A percentile compares a stretch with the other conserved stretches of the same genome.
These are phyloP conservation scores for Germaria angustata DNA, from an alignment of 2,888 invertebrate species.

Conservation along the genomic window DNA sequence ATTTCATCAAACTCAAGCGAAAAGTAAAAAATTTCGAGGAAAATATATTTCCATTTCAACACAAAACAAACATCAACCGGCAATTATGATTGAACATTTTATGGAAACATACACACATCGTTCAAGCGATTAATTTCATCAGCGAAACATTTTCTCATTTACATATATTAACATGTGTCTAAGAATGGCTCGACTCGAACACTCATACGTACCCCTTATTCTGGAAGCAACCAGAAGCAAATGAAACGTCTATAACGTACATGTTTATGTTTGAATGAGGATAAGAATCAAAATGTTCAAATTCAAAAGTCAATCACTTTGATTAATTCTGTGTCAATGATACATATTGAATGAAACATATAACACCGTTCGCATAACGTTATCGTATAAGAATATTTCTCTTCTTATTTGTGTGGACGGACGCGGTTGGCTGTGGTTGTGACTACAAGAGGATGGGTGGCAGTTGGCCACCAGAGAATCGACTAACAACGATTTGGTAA, in stretches of 20 bases:
- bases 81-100: conserved; percentile 55
- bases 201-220: neutral
- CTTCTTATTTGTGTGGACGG: neutral
- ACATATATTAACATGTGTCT: conserved; percentile 34
- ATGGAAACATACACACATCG: conserved; percentile 16
- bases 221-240: conserved; percentile 11
- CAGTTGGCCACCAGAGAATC: neutral
- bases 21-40: neutral
- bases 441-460: neutral
- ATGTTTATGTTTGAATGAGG: neutral
- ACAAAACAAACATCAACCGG: neutral
- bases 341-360: conserved; percentile 18
- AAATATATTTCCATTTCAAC: neutral
- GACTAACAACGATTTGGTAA: neutral
- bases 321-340: conserved; percentile 61
- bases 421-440: neutral
- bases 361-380: conserved; percentile 29
- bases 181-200: neutral
- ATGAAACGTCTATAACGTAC: conserved; percentile 6
- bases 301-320: conserved; percentile 62
- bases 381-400: neutral
- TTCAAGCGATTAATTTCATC: conserved; percentile 34
- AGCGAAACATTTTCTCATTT: conserved; percentile 45
- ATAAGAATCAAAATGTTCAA: conserved; percentile 40
- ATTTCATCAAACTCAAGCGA: conserved; percentile 1